These are phyloP conservation scores for Leucophora obtusa DNA, from an alignment of 2,888 invertebrate genomes.

Conservation along the genomic window DNA sequence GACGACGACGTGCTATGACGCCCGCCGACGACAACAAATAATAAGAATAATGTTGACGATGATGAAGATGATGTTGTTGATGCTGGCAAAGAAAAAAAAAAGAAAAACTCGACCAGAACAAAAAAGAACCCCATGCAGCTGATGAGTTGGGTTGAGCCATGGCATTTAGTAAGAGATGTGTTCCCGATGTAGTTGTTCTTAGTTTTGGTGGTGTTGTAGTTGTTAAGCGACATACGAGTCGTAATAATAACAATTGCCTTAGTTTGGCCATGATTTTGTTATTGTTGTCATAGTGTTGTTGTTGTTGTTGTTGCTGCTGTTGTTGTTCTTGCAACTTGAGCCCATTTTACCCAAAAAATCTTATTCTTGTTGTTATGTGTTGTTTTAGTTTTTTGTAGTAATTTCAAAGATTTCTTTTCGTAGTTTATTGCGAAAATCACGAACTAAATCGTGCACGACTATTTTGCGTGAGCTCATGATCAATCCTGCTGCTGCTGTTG, in stretches of 20 bases:
- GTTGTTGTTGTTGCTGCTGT: conserved; percentile 28
- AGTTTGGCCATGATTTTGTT: conserved; percentile 62
- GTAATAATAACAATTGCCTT: conserved; percentile 63
- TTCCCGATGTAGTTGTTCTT: conserved; percentile 17
- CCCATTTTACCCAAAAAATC: conserved; percentile 44
- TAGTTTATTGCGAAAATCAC: conserved; percentile 73
- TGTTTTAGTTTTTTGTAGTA: conserved; percentile 53
- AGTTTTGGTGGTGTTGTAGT: conserved; percentile 47
- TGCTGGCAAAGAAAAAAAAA: conserved; percentile 6
- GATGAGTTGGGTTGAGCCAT: conserved; percentile 55
- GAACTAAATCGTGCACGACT: conserved; percentile 79
- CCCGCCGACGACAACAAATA: conserved; percentile 62
- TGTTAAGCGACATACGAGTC: conserved; percentile 63
- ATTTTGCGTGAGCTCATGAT: conserved; percentile 79
- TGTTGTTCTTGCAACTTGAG: conserved; percentile 60
- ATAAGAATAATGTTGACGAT: conserved; percentile 52
- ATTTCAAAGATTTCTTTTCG: conserved; percentile 66
- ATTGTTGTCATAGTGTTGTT: conserved; percentile 53
- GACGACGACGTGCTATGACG: conserved; percentile 64
- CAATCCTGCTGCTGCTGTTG: conserved; percentile 69
- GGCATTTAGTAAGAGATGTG: conserved; percentile 48
- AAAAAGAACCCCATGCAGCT: conserved; percentile 48
- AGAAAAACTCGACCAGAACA: conserved; percentile 11
- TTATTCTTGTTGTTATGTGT: conserved; percentile 11
- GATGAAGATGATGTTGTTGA: conserved; percentile 51